A percentile compares a stretch with the other conserved stretches of the same genome.
Conservation (phyloP, 2,113 vertebrate species). For the Oreochromis spilurus region DNA sequence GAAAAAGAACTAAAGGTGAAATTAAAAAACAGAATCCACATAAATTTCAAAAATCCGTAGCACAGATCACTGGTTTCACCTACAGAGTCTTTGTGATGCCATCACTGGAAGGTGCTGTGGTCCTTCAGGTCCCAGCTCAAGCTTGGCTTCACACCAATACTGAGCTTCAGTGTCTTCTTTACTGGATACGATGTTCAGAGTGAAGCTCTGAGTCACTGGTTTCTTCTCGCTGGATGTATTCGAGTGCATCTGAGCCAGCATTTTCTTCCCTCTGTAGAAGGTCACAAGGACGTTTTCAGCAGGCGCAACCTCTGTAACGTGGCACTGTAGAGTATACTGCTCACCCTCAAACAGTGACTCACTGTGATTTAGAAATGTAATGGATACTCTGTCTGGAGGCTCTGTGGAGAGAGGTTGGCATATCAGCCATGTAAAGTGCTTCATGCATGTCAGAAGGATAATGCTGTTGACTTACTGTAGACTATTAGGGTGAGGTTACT, state of each 20-base stretch:
- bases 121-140: slow-evolving; percentile 52
- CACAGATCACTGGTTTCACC: slow-evolving; percentile 5
- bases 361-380: slow-evolving; percentile 22
- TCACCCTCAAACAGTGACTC: slow-evolving; percentile 23
- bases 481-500: slow-evolving; percentile 13
- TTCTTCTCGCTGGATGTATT: rapidly evolving
- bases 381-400: slow-evolving; percentile 52
- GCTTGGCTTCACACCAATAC: slow-evolving; percentile 57
- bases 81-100: slow-evolving; percentile 48
- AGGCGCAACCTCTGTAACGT: slow-evolving; percentile 45
- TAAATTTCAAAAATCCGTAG: background rate
- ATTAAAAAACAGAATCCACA: background rate
- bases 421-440: background rate
- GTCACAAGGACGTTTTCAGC: slow-evolving; percentile 25
- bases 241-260: background rate
- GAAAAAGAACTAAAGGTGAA: background rate
- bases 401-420: slow-evolving; percentile 26
- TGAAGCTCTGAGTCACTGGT: slow-evolving; percentile 46
- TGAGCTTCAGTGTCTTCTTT: slow-evolving; percentile 33
- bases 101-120: slow-evolving; percentile 7
- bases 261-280: slow-evolving; percentile 35
- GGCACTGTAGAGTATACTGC: slow-evolving; percentile 66
- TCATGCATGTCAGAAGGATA: background rate
- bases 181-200: background rate
- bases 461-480: slow-evolving; percentile 43